Evolutionary conservation across 1,140 invertebrate genomes (phyloP).

Genomic region (Bombus terrestris): DNA sequence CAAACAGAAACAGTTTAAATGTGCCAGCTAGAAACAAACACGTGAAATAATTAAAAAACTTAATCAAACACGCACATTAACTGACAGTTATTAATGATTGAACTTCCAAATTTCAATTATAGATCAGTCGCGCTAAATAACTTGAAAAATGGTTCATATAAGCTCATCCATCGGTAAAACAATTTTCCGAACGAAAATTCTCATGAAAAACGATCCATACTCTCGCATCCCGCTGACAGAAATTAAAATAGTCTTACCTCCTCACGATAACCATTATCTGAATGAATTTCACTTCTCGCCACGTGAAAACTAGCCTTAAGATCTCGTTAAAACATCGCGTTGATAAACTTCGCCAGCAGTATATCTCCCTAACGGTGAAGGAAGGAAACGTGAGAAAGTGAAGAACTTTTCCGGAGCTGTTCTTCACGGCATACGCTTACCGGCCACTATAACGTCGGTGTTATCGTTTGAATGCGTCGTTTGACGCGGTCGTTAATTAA

Average conservation of each 20-base stretch:
- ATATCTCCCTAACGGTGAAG: neutral
- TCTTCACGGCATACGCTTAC: slow-evolving; percentile 41
- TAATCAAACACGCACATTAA: too few relatives aligned
- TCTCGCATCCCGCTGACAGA: neutral
- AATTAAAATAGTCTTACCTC: neutral
- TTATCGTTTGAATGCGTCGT: neutral
- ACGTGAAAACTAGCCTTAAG: neutral
- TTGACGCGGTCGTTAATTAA: slow-evolving; percentile 61
- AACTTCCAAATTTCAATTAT: neutral
- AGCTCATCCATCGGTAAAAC: neutral
- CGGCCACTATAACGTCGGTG: neutral
- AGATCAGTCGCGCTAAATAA: too few relatives aligned
- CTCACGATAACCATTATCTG: neutral
- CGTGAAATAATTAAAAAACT: too few relatives aligned
- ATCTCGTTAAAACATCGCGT: neutral
- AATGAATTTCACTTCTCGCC: slow-evolving; percentile 3
- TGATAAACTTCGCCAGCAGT: slow-evolving; percentile 7
- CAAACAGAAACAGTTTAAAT: too few relatives aligned
- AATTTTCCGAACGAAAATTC: neutral
- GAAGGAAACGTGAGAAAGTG: neutral
- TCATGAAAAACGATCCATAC: neutral
- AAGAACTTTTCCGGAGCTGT: slow-evolving; percentile 33
- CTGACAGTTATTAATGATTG: too few relatives aligned
- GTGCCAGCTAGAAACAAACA: too few relatives aligned
- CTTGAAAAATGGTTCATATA: neutral